phyloP scores from a whole-genome alignment of 2,888 invertebrate species.

The Lomographa bimaculata region DNA sequence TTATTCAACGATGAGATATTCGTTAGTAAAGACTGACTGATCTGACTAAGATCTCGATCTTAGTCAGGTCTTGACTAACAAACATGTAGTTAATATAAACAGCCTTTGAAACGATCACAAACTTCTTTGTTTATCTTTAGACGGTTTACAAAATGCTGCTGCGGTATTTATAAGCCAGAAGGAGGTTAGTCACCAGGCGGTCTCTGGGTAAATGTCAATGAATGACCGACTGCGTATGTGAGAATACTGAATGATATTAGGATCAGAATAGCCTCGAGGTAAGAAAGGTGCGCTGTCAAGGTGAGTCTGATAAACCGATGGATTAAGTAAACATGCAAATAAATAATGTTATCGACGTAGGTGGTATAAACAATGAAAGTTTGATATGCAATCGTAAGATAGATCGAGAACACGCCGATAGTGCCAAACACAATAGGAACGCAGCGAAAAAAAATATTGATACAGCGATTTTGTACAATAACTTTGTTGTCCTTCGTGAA shows the following conservation, averaged over 20 bases:
- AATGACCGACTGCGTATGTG: slow-evolving; percentile 47
- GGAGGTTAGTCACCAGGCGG: slow-evolving; percentile 40
- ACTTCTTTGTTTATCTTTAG: slow-evolving; percentile 17
- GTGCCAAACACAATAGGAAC: slow-evolving; percentile 26
- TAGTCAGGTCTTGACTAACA: slow-evolving; percentile 15
- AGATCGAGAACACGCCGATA: slow-evolving; percentile 29
- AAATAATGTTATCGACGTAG: slow-evolving; percentile 20
- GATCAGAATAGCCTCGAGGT: slow-evolving; percentile 67
- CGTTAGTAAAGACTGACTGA: too few species aligned
- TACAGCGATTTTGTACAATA: slow-evolving; percentile 17
- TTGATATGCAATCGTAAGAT: slow-evolving; percentile 14
- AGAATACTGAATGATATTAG: slow-evolving; percentile 45
- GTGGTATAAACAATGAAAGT: slow-evolving; percentile 28
- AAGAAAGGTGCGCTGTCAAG: slow-evolving; percentile 74
- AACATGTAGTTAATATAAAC: slow-evolving; percentile 10
- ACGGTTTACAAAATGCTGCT: slow-evolving; percentile 15
- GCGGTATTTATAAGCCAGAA: slow-evolving; percentile 25
- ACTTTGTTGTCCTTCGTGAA: slow-evolving; percentile 16
- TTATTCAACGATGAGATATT: slow-evolving; percentile 17
- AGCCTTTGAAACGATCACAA: slow-evolving; percentile 8
- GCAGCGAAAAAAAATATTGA: slow-evolving; percentile 28
- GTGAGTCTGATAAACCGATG: slow-evolving; percentile 48
- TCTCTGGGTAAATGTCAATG: slow-evolving; percentile 41
- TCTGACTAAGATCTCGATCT: too few species aligned
- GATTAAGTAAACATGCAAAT: slow-evolving; percentile 35